These are phyloP conservation scores for Siphamia tubifer DNA, from an alignment of 2,113 vertebrate species.

Conservation along the genomic window DNA sequence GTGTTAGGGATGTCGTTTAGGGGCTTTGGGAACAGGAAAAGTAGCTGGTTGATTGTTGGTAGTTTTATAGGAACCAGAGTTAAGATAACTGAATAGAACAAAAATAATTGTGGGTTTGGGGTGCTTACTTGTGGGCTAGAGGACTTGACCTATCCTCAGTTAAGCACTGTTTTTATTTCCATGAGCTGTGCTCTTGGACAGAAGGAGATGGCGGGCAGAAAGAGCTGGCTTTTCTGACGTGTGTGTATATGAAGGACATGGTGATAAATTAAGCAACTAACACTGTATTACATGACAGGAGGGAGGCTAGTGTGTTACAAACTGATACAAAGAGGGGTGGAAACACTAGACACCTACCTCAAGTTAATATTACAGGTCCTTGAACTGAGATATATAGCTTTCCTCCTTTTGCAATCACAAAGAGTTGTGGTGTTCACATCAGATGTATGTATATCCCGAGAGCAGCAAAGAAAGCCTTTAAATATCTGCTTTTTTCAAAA, in stretches of 20 bases:
- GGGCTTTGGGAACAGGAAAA: constrained; percentile 25
- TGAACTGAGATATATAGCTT: constrained; percentile 72
- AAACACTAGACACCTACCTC: constrained; percentile 87
- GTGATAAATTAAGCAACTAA: constrained; percentile 57
- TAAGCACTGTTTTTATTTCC: constrained; percentile 80
- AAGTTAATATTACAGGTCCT: constrained; percentile 79
- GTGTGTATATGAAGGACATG: constrained; percentile 55
- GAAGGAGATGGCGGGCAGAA: constrained; percentile 15
- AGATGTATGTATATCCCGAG: constrained; percentile 72
- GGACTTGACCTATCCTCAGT: constrained; percentile 83
- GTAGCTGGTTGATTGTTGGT: constrained; percentile 39
- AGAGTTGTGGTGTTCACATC: constrained; percentile 65
- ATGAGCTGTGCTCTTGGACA: constrained; percentile 69
- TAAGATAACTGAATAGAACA: constrained; percentile 37
- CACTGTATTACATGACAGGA: constrained; percentile 60
- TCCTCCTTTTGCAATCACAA: constrained; percentile 74
- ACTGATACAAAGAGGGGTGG: constrained; percentile 76
- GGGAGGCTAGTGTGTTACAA: constrained; percentile 54
- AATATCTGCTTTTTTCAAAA: constrained; percentile 66
- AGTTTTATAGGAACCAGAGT: constrained; percentile 38
- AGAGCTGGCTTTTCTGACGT: constrained; percentile 43
- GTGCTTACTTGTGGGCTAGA: constrained; percentile 52
- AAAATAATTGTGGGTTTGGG: constrained; percentile 21
- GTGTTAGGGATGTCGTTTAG: constrained; percentile 46
- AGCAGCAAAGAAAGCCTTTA: constrained; percentile 67